phyloP scores from a whole-genome alignment of 1,140 invertebrate species.

The Drosophila orosa region DNA sequence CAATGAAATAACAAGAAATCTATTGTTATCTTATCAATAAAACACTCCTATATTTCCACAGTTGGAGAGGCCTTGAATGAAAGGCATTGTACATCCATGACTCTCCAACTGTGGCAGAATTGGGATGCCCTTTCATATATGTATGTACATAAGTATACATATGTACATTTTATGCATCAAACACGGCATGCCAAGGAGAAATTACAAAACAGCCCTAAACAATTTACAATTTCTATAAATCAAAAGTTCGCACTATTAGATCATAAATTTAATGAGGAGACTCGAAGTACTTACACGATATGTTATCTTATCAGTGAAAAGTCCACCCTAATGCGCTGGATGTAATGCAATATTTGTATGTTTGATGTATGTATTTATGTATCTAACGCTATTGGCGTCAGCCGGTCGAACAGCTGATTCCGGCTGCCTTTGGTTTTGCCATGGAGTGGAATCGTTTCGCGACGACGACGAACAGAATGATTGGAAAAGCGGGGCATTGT shows the following conservation, averaged over 20 bases:
- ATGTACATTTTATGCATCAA: not conserved
- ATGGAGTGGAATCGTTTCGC: conserved; percentile 18
- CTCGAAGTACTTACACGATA: too few species aligned
- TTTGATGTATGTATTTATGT: not conserved
- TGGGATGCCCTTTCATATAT: not conserved
- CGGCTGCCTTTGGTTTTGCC: conserved; percentile 16
- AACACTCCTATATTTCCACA: not conserved
- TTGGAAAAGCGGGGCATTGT: conserved; percentile 30
- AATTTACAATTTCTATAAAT: not conserved
- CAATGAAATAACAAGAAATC: not conserved
- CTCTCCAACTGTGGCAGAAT: not conserved
- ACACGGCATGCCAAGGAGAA: not conserved
- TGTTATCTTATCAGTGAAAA: not conserved
- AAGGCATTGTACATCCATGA: not conserved
- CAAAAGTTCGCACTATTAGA: not conserved
- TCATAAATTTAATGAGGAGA: not conserved
- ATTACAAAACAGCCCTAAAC: not conserved
- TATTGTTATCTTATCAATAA: conserved; percentile 5
- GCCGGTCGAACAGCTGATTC: conserved; percentile 45
- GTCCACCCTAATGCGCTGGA: conserved; percentile 18
- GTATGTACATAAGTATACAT: not conserved
- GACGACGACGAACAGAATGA: conserved; percentile 27
- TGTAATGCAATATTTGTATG: conserved; percentile 3
- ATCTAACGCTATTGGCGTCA: conserved; percentile 15
- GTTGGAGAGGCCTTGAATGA: not conserved